Evolutionary conservation across 2,797 vertebrate genomes (phyloP).

Genomic region (Sebastes matsubarae): DNA sequence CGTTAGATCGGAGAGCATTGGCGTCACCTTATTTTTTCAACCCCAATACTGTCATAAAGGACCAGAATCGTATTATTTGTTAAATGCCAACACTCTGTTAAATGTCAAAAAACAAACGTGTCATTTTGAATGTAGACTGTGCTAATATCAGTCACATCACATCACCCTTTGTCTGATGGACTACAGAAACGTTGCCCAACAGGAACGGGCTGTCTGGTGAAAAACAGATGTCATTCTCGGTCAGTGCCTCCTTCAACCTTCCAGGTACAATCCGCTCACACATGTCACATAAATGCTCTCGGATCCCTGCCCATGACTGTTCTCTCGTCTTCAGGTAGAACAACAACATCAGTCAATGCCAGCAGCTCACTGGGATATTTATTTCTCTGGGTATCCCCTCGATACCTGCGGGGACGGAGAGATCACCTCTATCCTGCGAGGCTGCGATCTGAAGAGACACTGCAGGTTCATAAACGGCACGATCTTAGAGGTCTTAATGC

Average conservation of each 20-base stretch:
- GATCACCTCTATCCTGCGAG: slow-evolving; percentile 1
- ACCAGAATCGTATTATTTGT: neutral
- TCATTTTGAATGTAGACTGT: neutral
- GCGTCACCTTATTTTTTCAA: too few relatives aligned
- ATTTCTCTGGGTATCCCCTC: slow-evolving; percentile 21
- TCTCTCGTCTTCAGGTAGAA: slow-evolving; percentile 21
- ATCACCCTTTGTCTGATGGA: neutral
- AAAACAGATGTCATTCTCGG: slow-evolving; percentile 12
- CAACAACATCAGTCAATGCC: slow-evolving; percentile 39
- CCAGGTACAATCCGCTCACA: neutral
- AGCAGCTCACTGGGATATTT: neutral
- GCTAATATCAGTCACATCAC: neutral
- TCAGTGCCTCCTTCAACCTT: slow-evolving; percentile 6
- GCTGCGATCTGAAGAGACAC: neutral
- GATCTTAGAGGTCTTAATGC: neutral
- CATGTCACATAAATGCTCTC: slow-evolving; percentile 23
- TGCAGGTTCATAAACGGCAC: neutral
- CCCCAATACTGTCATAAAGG: too few relatives aligned
- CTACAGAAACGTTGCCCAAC: neutral
- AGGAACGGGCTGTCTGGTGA: neutral
- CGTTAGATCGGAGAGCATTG: too few relatives aligned
- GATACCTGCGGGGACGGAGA: neutral
- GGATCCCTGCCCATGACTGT: slow-evolving; percentile 29
- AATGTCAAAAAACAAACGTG: neutral
- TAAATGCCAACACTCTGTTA: neutral